phyloP scores from a whole-genome alignment of 2,113 vertebrate species.

The Capreolus pygargus region DNA sequence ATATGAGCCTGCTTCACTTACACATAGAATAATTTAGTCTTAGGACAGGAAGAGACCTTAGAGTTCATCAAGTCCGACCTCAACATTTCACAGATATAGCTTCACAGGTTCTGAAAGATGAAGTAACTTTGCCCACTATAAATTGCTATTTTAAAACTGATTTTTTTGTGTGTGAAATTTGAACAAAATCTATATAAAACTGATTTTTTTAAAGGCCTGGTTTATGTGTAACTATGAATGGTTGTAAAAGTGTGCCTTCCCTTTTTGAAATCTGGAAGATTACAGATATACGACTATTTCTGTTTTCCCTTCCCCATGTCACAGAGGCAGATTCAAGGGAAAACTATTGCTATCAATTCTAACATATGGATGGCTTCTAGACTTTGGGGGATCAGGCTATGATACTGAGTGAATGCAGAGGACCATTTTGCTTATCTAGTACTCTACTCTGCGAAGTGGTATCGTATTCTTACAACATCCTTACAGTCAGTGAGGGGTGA shows the following conservation, averaged over 20 bases:
- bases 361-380: neutral
- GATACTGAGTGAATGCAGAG: neutral
- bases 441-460: neutral
- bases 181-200: neutral
- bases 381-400: neutral
- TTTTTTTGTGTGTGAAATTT: neutral
- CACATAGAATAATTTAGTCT: neutral
- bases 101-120: neutral
- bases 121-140: neutral
- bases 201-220: neutral
- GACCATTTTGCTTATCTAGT: neutral
- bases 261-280: neutral
- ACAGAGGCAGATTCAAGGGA: conserved; percentile 4
- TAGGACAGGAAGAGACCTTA: neutral
- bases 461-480: neutral
- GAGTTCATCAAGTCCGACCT: neutral
- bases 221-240: neutral
- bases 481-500: neutral
- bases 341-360: neutral
- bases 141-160: neutral
- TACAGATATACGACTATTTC: neutral
- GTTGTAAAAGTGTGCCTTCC: neutral
- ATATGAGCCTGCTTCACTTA: neutral
- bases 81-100: neutral
- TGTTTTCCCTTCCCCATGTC: neutral